Evolutionary conservation across 2,888 invertebrate species (phyloP).

Genomic region (Rhyacophila evoluta): DNA sequence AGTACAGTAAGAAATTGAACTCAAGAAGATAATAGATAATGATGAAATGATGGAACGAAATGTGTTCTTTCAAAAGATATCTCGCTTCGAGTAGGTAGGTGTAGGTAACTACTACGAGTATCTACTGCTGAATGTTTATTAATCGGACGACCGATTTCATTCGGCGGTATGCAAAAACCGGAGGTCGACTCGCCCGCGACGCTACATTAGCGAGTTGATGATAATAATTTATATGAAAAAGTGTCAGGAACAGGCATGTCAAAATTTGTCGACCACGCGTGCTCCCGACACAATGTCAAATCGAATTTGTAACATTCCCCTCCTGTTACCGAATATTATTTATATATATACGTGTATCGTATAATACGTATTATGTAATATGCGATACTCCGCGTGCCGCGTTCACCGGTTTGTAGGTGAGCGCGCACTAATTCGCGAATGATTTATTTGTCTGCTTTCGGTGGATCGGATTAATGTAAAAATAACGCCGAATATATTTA

Average conservation of each 20-base stretch:
- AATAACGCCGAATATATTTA: neutral
- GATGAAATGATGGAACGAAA: too few species aligned
- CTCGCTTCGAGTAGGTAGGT: too few species aligned
- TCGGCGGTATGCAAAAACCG: neutral
- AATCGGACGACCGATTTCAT: neutral
- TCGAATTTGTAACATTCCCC: conserved; percentile 14
- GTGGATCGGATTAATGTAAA: conserved; percentile 2
- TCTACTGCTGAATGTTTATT: too few species aligned
- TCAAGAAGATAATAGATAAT: too few species aligned
- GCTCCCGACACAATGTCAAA: neutral
- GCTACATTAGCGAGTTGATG: neutral
- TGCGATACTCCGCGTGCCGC: too few species aligned
- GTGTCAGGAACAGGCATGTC: conserved; percentile 1
- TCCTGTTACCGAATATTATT: neutral
- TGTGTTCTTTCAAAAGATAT: too few species aligned
- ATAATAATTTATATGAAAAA: conserved; percentile 22
- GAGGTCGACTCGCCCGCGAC: neutral
- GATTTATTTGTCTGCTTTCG: conserved; percentile 21
- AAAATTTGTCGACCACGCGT: neutral
- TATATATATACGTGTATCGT: neutral
- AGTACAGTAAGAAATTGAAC: too few species aligned
- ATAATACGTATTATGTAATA: too few species aligned
- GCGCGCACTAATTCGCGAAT: neutral
- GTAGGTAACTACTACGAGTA: too few species aligned
- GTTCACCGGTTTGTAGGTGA: neutral